Evolutionary conservation across 2,113 vertebrate species (phyloP).

Genomic region (Mobula hypostoma): DNA sequence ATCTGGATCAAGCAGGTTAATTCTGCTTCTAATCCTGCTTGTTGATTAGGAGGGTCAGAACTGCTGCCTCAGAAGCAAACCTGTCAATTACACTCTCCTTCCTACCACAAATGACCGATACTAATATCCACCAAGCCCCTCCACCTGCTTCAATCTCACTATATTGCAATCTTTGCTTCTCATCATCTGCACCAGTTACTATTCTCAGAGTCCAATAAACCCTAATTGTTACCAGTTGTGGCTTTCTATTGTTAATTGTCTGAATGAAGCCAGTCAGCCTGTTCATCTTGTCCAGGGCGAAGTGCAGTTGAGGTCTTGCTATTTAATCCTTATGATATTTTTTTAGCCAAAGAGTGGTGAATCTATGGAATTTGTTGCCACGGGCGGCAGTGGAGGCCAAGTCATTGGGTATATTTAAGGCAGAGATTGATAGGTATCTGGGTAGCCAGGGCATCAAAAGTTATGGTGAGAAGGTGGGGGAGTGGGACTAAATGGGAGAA

Average conservation of each 20-base stretch:
- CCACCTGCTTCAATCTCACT: neutral
- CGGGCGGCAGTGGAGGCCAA: too few species aligned
- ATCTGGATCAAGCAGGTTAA: neutral
- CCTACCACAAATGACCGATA: neutral
- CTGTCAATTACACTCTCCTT: neutral
- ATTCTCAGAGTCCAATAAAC: neutral
- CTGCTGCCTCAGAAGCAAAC: neutral
- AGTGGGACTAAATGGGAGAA: too few species aligned
- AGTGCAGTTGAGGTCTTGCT: neutral
- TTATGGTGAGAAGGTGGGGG: too few species aligned
- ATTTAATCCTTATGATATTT: too few species aligned
- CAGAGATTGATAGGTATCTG: too few species aligned
- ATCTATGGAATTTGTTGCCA: too few species aligned
- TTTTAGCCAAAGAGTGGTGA: too few species aligned
- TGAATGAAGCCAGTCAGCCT: neutral
- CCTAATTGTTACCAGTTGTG: neutral
- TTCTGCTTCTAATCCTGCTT: neutral
- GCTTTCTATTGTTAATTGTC: neutral
- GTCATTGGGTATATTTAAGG: too few species aligned
- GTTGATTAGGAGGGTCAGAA: neutral
- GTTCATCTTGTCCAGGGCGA: neutral
- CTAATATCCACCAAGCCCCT: neutral
- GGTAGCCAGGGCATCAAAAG: too few species aligned
- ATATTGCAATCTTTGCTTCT: neutral
- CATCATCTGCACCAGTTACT: neutral